Evolutionary conservation across 2,113 vertebrate species (phyloP).

Genomic region (Cnemophilus loriae): DNA sequence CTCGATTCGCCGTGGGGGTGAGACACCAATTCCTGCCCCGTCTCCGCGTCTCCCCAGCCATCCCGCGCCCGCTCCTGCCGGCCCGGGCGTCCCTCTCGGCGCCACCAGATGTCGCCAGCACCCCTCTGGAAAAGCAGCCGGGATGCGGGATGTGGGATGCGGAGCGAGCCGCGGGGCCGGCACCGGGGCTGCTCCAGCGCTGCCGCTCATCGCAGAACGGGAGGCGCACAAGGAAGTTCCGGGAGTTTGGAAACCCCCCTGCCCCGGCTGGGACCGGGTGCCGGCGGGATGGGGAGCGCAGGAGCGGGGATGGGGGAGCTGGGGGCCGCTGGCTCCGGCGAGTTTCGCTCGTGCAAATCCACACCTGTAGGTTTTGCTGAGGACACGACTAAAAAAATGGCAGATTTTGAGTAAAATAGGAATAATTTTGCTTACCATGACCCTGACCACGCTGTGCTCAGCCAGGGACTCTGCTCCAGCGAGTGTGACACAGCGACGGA

Average conservation of each 20-base stretch:
- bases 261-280: no score
- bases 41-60: no score
- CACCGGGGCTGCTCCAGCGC: rapidly evolving
- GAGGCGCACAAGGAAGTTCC: no score
- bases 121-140: conserved; percentile 7
- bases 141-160: rapidly evolving
- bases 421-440: rapidly evolving
- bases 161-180: no score
- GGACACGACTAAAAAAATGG: not conserved
- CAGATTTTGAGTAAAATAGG: not conserved
- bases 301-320: not conserved
- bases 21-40: rapidly evolving
- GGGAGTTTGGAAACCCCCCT: not conserved
- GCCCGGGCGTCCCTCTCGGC: not conserved
- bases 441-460: rapidly evolving
- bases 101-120: conserved; percentile 76
- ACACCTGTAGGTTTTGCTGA: not conserved
- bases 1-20: not conserved
- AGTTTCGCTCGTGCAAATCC: no score
- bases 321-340: not conserved
- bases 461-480: not conserved
- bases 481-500: rapidly evolving
- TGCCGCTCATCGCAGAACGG: rapidly evolving
- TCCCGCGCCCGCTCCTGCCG: not conserved
- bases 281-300: not conserved